phyloP scores from a whole-genome alignment of 2,797 vertebrate genomes.

The Paratrypauchen microcephalus region DNA sequence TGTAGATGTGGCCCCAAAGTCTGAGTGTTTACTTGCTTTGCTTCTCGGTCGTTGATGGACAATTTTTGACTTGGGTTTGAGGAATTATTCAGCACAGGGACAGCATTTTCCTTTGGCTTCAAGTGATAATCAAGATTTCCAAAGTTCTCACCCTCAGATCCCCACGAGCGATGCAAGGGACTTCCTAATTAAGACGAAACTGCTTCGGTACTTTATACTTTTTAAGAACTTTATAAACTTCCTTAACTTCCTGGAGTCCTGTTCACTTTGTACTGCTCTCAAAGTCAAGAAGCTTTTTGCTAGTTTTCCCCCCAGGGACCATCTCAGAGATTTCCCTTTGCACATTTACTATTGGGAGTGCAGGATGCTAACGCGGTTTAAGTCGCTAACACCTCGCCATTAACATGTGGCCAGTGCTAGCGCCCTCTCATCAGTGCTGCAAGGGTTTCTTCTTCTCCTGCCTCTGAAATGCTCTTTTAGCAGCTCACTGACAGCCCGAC shows the following conservation, averaged over 20 bases:
- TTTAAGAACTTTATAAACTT: slow-evolving; percentile 54
- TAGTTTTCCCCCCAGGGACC: slow-evolving; percentile 62
- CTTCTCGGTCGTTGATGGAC: slow-evolving; percentile 40
- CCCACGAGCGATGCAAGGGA: slow-evolving; percentile 56
- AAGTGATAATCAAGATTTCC: slow-evolving; percentile 56
- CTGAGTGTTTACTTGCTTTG: slow-evolving; percentile 47
- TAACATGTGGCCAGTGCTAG: slow-evolving; percentile 76
- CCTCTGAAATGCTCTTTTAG: slow-evolving; percentile 81
- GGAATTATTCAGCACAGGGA: slow-evolving; percentile 27
- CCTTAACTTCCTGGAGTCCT: slow-evolving; percentile 58
- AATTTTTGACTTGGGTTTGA: slow-evolving; percentile 36
- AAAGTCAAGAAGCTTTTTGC: slow-evolving; percentile 58
- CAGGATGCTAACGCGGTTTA: slow-evolving; percentile 69
- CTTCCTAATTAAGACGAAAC: slow-evolving; percentile 69
- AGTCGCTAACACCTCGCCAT: slow-evolving; percentile 76
- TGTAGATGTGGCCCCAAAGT: slow-evolving; percentile 23
- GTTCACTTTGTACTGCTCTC: slow-evolving; percentile 62
- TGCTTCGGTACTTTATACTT: slow-evolving; percentile 41
- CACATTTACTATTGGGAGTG: slow-evolving; percentile 63
- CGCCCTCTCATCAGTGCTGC: slow-evolving; percentile 75
- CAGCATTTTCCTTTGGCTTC: slow-evolving; percentile 27
- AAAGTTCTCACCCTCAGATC: slow-evolving; percentile 51
- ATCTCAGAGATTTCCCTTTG: slow-evolving; percentile 57
- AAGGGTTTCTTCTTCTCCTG: slow-evolving; percentile 71
- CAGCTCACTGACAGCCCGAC: slow-evolving; percentile 84